Conservation (phyloP, 2,797 vertebrate genomes). For the Acestrorhynchus altus region DNA sequence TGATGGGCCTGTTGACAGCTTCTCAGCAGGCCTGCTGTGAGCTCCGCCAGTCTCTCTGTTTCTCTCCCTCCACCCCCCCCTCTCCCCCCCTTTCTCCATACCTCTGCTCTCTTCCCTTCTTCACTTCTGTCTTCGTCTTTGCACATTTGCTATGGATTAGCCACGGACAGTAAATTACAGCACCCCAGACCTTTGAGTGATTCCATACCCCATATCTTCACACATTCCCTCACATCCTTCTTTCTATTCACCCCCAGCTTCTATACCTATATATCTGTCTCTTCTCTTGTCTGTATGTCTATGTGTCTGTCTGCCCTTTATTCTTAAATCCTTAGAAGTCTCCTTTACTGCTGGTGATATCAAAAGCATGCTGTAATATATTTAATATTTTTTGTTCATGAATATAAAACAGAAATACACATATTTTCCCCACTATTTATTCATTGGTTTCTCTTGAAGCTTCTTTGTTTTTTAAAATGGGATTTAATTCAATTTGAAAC, state of each 20-base stretch:
- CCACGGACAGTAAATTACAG: conserved; percentile 80
- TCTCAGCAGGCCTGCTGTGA: conserved; percentile 85
- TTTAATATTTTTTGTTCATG: too few relatives aligned
- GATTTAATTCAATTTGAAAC: too few relatives aligned
- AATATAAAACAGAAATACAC: too few relatives aligned
- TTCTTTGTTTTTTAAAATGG: too few relatives aligned
- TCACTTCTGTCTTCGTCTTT: conserved; percentile 55
- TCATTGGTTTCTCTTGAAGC: too few relatives aligned
- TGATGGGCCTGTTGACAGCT: conserved; percentile 81
- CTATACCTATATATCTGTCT: not conserved
- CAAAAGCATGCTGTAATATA: not conserved
- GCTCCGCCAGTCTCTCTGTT: conserved; percentile 67
- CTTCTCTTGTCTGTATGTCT: not conserved
- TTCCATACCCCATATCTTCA: conserved; percentile 75
- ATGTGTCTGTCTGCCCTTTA: not conserved
- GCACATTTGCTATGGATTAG: conserved; percentile 83
- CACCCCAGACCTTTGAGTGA: conserved; percentile 72
- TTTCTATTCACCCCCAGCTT: not conserved
- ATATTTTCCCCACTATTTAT: too few relatives aligned
- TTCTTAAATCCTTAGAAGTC: not conserved
- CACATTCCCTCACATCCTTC: conserved; percentile 61
- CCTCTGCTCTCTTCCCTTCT: conserved; percentile 17
- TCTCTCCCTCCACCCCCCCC: conserved; percentile 41
- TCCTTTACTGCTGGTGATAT: not conserved
- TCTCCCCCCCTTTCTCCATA: conserved; percentile 52